A percentile compares a stretch with the other conserved stretches of the same genome.
Conservation (phyloP, 2,797 vertebrate species). For the Cirrhinus molitorella region DNA sequence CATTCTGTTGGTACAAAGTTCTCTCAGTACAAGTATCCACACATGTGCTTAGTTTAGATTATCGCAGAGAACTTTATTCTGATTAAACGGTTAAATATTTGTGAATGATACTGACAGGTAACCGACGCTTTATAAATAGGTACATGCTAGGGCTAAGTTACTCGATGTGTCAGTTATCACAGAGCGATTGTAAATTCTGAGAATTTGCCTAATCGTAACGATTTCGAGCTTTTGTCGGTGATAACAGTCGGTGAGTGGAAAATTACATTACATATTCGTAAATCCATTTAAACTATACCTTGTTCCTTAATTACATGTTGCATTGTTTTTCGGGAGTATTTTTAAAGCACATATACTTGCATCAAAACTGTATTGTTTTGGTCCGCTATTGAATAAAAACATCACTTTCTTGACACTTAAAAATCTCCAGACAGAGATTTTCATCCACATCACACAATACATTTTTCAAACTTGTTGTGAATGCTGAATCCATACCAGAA, state of each 20-base stretch:
- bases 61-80: neutral
- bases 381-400: neutral
- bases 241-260: too few species aligned
- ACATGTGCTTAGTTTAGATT: neutral
- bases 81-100: neutral
- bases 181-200: neutral
- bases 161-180: neutral
- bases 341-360: neutral
- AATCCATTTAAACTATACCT: neutral
- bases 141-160: too few species aligned
- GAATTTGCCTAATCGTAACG: neutral
- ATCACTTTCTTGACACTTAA: neutral
- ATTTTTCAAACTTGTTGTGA: neutral
- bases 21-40: neutral
- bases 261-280: too few species aligned
- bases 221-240: neutral
- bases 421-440: neutral
- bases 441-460: neutral
- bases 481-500: constrained; percentile 1
- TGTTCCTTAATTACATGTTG: neutral
- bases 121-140: neutral
- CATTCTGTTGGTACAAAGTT: neutral
- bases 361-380: neutral
- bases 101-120: neutral
- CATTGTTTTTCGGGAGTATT: too few species aligned